These are phyloP conservation scores for Venustaconcha ellipsiformis DNA, from an alignment of 1,140 invertebrate species.

Conservation along the genomic window DNA sequence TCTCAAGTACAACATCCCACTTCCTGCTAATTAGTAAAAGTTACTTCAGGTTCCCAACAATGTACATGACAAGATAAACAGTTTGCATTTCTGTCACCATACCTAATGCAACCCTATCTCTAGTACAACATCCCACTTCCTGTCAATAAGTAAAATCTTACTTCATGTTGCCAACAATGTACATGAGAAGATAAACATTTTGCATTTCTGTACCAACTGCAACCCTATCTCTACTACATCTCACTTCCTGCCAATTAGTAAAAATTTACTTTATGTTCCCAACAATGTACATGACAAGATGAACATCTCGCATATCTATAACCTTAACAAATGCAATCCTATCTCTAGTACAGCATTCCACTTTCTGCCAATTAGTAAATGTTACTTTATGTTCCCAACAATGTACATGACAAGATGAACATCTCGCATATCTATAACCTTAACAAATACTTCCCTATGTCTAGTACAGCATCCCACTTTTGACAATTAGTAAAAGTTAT, in stretches of 20 bases:
- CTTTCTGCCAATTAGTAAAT: conserved; percentile 25
- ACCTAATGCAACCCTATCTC: not conserved
- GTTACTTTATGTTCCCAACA: conserved; percentile 1
- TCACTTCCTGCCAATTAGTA: conserved; percentile 23
- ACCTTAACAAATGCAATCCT: not conserved
- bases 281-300: conserved; percentile 9
- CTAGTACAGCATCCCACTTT: not conserved
- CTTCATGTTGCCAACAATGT: conserved; percentile 1
- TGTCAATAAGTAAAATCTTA: conserved; percentile 25
- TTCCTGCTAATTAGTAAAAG: conserved; percentile 23
- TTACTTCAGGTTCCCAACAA: conserved; percentile 3
- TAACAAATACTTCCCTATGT: not conserved
- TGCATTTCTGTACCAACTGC: conserved; percentile 11
- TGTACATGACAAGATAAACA: conserved; percentile 2
- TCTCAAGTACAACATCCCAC: not conserved
- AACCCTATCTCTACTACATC: not conserved
- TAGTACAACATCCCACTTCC: not conserved
- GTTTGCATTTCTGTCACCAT: not conserved
- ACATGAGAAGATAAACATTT: conserved; percentile 15
- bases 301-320: conserved; percentile 18
- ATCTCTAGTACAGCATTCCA: not conserved
- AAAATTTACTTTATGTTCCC: conserved; percentile 10
- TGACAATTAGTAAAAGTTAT: conserved; percentile 21
- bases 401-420: conserved; percentile 15
- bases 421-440: conserved; percentile 12